Evolutionary conservation across 2,113 vertebrate species (phyloP), one percentile per base, ranked within the genome.

Genomic region (Myiagra hebetior): DNA sequence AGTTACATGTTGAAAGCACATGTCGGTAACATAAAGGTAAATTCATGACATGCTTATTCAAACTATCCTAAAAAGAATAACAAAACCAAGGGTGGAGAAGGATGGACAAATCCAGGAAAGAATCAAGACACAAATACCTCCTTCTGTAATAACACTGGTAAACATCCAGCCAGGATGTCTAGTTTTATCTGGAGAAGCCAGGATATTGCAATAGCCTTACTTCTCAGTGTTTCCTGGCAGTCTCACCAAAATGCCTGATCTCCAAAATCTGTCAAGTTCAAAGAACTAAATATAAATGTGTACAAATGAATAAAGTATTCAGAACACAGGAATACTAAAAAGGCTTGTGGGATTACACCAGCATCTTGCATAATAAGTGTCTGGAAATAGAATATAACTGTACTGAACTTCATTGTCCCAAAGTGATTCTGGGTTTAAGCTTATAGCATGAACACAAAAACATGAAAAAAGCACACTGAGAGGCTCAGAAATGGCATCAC

Each of bases 151-250:
- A 92, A 79, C 56, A 89, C 27, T 39, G 55, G 64, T 91, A 92
- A 96, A 88, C 80, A 88, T 67, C 74, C 94, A 96, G 62, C 47
- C 82, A 95, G 87, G 84, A 90, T 89, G 57, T 69, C 89, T 69
- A 65, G 17, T 59, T 87, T 85, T 93, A 89, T 77, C 85, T 77
- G 30, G 30, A 87, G 59, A 86, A 86, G 68, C 21, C 89, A 85
- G 55, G 59, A 90, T 62, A 92, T 13, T 80, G 57, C 77, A 85
- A 41, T 15, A 75, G 62, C 30, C 37, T 87, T 69, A 78, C 21
- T 69, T 46, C 21, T 73, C n/a, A 37, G 30, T 14, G 35, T 87
- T 91, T 91, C 78, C 62, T 44, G 28, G 59, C 10, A 72, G 60
- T 41, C 56, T 57, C 67, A 73, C 59, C 35, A 65, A 82, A 93